Evolutionary conservation across 2,797 vertebrate genomes (phyloP).

Genomic region (Lophius americanus): DNA sequence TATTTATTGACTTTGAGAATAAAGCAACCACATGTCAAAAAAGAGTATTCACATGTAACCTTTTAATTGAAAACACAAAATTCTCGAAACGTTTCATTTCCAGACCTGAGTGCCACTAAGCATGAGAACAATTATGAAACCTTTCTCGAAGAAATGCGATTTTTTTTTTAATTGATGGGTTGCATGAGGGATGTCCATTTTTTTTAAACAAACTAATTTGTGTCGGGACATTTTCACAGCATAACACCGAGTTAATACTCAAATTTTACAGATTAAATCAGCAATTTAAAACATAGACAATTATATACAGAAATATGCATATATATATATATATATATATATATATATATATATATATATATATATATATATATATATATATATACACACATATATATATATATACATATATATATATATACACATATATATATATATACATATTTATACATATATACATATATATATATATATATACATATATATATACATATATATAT

Average conservation of each 20-base stretch:
- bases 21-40: constrained; percentile 84
- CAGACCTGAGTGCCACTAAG: constrained; percentile 84
- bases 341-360: too few relatives aligned
- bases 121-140: constrained; percentile 71
- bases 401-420: too few relatives aligned
- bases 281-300: constrained; percentile 36
- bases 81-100: constrained; percentile 73
- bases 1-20: constrained; percentile 84
- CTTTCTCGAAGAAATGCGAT: constrained; percentile 60
- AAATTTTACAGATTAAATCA: constrained; percentile 42
- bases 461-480: too few relatives aligned
- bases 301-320: constrained; percentile 4
- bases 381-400: too few relatives aligned
- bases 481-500: too few relatives aligned
- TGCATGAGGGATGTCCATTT: constrained; percentile 67
- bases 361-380: too few relatives aligned
- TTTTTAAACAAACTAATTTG: constrained; percentile 40
- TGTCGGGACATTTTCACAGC: constrained; percentile 53
- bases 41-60: constrained; percentile 79
- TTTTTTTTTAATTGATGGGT: constrained; percentile 75
- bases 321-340: too few relatives aligned
- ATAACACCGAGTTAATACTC: constrained; percentile 49
- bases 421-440: too few relatives aligned
- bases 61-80: constrained; percentile 69
- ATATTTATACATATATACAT: too few relatives aligned